Conservation (phyloP, 1,140 invertebrate species). For the Notospermus geniculatus region DNA sequence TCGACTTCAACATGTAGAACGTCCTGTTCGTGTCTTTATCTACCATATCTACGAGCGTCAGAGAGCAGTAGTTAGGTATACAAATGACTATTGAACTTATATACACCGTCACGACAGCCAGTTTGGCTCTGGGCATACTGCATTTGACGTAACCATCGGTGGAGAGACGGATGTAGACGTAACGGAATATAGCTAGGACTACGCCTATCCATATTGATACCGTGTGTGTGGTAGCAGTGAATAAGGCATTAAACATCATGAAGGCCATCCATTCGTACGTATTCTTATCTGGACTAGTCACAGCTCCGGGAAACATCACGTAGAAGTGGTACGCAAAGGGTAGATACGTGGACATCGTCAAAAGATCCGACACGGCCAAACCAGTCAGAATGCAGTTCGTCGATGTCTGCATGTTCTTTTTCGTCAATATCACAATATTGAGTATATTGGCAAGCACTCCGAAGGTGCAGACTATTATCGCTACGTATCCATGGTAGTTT, state of each 20-base stretch:
- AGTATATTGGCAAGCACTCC: constrained; percentile 85
- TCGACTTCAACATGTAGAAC: constrained; percentile 1
- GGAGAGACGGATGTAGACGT: constrained; percentile 75
- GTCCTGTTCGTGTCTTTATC: background rate
- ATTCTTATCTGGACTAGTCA: constrained; percentile 34
- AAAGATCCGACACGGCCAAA: constrained; percentile 78
- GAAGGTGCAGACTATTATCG: constrained; percentile 76
- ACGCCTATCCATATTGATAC: constrained; percentile 91
- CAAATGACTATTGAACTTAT: constrained; percentile 72
- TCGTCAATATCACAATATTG: constrained; percentile 84
- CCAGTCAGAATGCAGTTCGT: constrained; percentile 83
- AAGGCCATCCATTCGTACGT: constrained; percentile 43
- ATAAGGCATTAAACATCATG: constrained; percentile 59
- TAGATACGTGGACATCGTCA: constrained; percentile 85
- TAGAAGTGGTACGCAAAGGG: constrained; percentile 72
- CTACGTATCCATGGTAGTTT: constrained; percentile 67
- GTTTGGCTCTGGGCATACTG: constrained; percentile 61
- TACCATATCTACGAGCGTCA: background rate
- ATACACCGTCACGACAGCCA: constrained; percentile 71
- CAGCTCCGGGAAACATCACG: constrained; percentile 23
- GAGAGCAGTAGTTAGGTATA: constrained; percentile 67
- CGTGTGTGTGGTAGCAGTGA: constrained; percentile 79
- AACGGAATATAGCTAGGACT: constrained; percentile 86
- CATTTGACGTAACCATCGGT: constrained; percentile 62
- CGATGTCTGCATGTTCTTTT: constrained; percentile 77